Evolutionary conservation across 2,113 vertebrate genomes (phyloP), one percentile per base, ranked within the genome.

Genomic region (Entosphenus tridentatus): DNA sequence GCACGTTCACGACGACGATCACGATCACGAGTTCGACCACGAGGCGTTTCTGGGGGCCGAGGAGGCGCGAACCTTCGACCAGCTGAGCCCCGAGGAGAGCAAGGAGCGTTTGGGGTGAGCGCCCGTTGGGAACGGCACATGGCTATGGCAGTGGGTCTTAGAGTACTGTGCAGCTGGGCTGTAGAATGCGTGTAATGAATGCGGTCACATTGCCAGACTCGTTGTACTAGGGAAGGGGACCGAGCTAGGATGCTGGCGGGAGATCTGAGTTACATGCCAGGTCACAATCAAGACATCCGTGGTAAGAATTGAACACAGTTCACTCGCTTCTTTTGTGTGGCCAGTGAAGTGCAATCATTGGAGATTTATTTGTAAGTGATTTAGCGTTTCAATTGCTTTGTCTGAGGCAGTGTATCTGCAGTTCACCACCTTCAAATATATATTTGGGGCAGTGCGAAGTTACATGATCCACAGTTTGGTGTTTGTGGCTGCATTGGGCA

Each of bases 11-110:
- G 81, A 95, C 2, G 93, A 96, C 6, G 73, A 77, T 0, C 75
- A 95, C 71, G 87, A 74, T 76, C 96, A 93, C 65, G 90, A 98
- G 72, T 98, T 96, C n/a, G 87, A 95, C 79, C 93, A 98, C 1
- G 93, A 98, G 55, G 90, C 88, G 8, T 92, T 91, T 71, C 78
- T 95, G 68, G 90, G 88, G 0, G 79, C 83, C 0, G 85, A 89
- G 0, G 83, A 88, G 67, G 87, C 89, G 59, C 86, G 87, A 71
- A 81, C 81, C 12, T 95, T 95, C 13, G 86, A 92, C 3, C 82
- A 87, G 70, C 84, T 95, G n/a, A 77, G 84, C 0, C 83, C 85
- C 0, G 86, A 93, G 74, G 90, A 95, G 77, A 95, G 90, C 83
- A 85, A 85, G 69, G 82, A 95, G 56, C 84, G 93, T 10, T 83